Evolutionary conservation across 2,113 vertebrate genomes (phyloP).

Genomic region (Dolichallabes microphthalmus): DNA sequence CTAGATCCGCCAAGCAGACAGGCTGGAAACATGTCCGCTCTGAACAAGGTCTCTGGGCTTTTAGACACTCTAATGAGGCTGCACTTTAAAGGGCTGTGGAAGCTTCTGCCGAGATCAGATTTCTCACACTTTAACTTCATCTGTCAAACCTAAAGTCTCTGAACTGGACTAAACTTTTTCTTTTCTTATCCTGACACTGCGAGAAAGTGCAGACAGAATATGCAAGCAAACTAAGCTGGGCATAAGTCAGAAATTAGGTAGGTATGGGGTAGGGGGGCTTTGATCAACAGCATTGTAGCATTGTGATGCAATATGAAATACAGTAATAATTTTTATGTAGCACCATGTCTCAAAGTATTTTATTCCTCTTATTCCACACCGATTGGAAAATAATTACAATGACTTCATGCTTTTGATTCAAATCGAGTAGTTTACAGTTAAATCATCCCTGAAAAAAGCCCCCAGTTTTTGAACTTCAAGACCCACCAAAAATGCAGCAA

Average conservation of each 20-base stretch:
- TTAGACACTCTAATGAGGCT: conserved; percentile 43
- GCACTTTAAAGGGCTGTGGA: conserved; percentile 32
- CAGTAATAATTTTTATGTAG: neutral
- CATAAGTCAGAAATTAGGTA: too few species aligned
- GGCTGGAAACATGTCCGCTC: conserved; percentile 30
- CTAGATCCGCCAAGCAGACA: conserved; percentile 31
- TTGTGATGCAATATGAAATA: neutral
- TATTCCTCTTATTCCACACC: neutral
- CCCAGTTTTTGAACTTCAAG: neutral
- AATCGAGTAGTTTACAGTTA: neutral
- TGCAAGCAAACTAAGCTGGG: neutral
- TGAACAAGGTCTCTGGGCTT: conserved; percentile 45
- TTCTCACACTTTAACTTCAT: neutral
- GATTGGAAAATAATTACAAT: neutral
- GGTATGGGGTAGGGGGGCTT: too few species aligned
- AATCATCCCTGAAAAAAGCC: neutral
- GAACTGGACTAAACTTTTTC: neutral
- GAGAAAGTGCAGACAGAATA: neutral
- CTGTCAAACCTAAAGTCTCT: conserved; percentile 22
- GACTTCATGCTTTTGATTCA: neutral
- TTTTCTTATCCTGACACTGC: neutral
- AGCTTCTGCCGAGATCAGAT: conserved; percentile 29
- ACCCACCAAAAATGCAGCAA: neutral
- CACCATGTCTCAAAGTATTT: neutral
- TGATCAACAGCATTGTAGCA: neutral